Conservation (phyloP, 2,113 vertebrate species). For the Stigmatopora nigra region DNA sequence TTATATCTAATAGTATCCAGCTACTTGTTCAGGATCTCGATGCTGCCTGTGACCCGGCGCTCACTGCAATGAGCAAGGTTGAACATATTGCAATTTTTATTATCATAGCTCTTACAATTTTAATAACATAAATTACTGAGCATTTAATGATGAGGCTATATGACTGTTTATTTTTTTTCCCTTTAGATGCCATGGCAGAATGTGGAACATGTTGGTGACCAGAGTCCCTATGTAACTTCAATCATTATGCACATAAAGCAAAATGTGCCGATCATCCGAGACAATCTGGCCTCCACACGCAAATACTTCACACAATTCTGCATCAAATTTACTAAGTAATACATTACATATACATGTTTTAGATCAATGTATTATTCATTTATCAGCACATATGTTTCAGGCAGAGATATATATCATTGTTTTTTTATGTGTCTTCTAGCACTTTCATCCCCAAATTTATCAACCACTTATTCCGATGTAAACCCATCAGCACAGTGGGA, state of each 20-base stretch:
- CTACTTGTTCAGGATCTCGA: slow-evolving; percentile 95
- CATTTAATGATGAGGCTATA: neutral
- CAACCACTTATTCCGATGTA: slow-evolving; percentile 97
- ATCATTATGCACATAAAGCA: slow-evolving; percentile 98
- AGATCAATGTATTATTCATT: neutral
- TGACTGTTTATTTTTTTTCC: neutral
- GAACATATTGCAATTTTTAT: neutral
- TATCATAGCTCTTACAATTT: neutral
- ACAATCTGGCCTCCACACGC: slow-evolving; percentile 92
- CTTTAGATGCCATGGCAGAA: slow-evolving; percentile 97
- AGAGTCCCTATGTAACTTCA: slow-evolving; percentile 97
- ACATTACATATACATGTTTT: neutral
- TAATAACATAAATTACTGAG: neutral
- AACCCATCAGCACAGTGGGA: slow-evolving; percentile 98
- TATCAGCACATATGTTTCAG: neutral
- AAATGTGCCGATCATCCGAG: slow-evolving; percentile 93
- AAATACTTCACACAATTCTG: slow-evolving; percentile 99
- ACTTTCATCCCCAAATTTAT: slow-evolving; percentile 99
- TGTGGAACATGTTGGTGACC: slow-evolving; percentile 96
- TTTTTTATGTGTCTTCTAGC: slow-evolving; percentile 60
- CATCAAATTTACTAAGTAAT: slow-evolving; percentile 97
- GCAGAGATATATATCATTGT: slow-evolving; percentile 6
- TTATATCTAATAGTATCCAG: slow-evolving; percentile 98
- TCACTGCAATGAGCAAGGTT: slow-evolving; percentile 99
- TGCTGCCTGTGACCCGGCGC: slow-evolving; percentile 91